Evolutionary conservation across 2,797 vertebrate genomes (phyloP).

Genomic region (Toxotes lorentzi): DNA sequence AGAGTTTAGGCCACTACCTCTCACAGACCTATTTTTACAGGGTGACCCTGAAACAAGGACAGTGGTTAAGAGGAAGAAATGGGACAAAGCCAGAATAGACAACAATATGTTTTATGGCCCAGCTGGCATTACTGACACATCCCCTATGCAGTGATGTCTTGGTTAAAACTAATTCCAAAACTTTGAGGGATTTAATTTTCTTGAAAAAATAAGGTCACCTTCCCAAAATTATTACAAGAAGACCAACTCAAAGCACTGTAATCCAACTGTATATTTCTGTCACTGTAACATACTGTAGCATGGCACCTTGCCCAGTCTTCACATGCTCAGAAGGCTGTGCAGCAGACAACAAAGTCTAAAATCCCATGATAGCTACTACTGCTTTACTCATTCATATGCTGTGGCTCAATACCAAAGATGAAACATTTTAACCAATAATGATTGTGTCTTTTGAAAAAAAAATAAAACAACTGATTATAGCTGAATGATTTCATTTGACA

Average conservation of each 20-base stretch:
- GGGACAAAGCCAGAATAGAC: slow-evolving; percentile 5
- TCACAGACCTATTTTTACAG: slow-evolving; percentile 22
- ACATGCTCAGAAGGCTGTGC: slow-evolving; percentile 26
- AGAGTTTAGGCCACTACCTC: background rate
- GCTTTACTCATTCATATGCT: slow-evolving; percentile 31
- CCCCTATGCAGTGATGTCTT: background rate
- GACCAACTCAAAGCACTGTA: background rate
- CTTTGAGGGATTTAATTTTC: background rate
- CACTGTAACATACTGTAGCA: slow-evolving; percentile 11
- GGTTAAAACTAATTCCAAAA: background rate
- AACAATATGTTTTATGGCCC: slow-evolving; percentile 1
- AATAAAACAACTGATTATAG: slow-evolving; percentile 33
- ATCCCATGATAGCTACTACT: slow-evolving; percentile 16
- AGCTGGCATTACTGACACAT: background rate
- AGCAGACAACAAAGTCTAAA: slow-evolving; percentile 32
- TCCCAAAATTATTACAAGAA: slow-evolving; percentile 3
- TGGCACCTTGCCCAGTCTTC: slow-evolving; percentile 30
- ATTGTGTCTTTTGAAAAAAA: slow-evolving; percentile 23
- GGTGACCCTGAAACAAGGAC: slow-evolving; percentile 28
- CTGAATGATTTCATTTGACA: slow-evolving; percentile 10
- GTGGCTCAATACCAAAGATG: slow-evolving; percentile 22
- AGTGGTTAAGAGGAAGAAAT: background rate
- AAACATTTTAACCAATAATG: slow-evolving; percentile 16
- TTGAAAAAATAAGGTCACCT: background rate
- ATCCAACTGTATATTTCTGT: slow-evolving; percentile 21